Evolutionary conservation across 2,113 vertebrate genomes (phyloP), one percentile per base, ranked within the genome.

Genomic region (Centropus unirufus): DNA sequence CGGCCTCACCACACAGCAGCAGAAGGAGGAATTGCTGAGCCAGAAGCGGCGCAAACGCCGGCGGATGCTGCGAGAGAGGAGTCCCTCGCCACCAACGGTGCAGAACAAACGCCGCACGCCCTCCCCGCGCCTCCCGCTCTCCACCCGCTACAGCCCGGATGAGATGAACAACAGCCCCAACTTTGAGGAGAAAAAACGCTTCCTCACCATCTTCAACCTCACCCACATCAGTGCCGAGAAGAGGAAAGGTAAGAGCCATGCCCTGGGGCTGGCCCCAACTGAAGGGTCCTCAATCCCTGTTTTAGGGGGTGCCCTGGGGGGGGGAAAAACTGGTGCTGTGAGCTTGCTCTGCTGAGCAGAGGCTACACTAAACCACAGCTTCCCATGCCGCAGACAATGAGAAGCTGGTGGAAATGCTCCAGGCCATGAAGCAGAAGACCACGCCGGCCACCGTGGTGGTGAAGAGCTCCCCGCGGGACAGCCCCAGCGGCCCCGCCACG

Each of bases 141-240:
- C 98, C 94, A 99, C 99, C 4, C 99, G 98, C 92, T 99, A 99
- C 96, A 99, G 98, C 70, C 98, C 99, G 0, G 99, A 99, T 19
- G 99, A 99, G 75, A 99, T 99, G 99, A 99, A 99, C 98, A 98
- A 96, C 95, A 98, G 98, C 55, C 99, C 99, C 40, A 99, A 99
- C 97, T 98, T 99, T 19, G 99, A 99, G 95, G 99, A 99, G 96
- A 99, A 99, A 97, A 99, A 99, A 46, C 98, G 98, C 74, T 99
- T 99, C 97, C 98, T 99, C 95, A 99, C 98, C 81, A 98, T 98
- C 97, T 99, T 99, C 98, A 99, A 98, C 97, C 98, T 99, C 77
- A 98, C 99, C 2, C 99, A 99, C 79, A 98, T 99, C 97, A 99
- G 98, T 13, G 85, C 98, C 0, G 98, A 99, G 97, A 98, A 99